Conservation (phyloP, 2,113 vertebrate genomes). For the Aspiorhynchus laticeps region DNA sequence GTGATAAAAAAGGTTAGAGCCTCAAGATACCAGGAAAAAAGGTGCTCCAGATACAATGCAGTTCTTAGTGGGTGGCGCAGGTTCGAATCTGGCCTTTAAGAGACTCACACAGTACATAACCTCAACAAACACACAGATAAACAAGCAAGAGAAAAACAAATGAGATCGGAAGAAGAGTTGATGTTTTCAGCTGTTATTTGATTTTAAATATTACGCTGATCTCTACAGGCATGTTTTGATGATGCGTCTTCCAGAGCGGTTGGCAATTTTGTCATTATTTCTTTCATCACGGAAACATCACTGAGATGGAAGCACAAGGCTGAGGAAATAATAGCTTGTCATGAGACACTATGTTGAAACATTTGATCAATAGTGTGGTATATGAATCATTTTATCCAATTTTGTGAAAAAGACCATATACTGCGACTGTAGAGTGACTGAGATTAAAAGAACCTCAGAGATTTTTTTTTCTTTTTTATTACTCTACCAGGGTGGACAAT, state of each 20-base stretch:
- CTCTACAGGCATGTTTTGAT: slow-evolving; percentile 21
- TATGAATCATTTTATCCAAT: not conserved
- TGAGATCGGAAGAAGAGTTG: slow-evolving; percentile 3
- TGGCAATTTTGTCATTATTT: slow-evolving; percentile 24
- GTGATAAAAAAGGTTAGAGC: slow-evolving; percentile 26
- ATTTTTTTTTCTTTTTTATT: not conserved
- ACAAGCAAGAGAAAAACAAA: slow-evolving; percentile 44
- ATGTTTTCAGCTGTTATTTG: slow-evolving; percentile 29
- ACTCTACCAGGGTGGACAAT: not conserved
- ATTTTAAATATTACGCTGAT: slow-evolving; percentile 15
- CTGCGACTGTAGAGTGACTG: not conserved
- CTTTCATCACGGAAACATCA: not conserved
- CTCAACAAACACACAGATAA: not conserved
- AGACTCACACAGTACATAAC: not conserved
- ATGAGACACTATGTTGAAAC: slow-evolving; percentile 16
- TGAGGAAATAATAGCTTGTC: slow-evolving; percentile 31
- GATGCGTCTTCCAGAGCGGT: slow-evolving; percentile 3
- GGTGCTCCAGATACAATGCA: slow-evolving; percentile 42
- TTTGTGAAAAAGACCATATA: not conserved
- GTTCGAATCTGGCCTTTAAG: not conserved
- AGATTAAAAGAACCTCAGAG: not conserved
- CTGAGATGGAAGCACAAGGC: slow-evolving; percentile 6
- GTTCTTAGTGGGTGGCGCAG: not conserved
- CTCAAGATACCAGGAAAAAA: not conserved
- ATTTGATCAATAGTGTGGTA: slow-evolving; percentile 15